Base-by-base conservation (phyloP, 2,113 vertebrate species). In the Numenius arquata region DNA sequence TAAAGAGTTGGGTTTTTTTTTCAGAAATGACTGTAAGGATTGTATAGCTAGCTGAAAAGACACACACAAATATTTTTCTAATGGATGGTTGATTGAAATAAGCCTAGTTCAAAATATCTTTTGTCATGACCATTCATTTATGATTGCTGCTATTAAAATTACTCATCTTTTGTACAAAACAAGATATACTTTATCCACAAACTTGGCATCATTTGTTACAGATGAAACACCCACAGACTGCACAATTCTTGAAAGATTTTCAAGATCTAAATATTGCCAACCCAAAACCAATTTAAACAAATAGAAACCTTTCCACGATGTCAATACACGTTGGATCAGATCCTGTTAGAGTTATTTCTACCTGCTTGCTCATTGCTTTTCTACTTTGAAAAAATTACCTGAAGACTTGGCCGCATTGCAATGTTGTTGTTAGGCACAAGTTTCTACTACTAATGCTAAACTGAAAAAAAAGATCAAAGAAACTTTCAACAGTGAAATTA, bases 401-500 rank as follows among this genome's bases (percentile, higher is more conserved):
- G 78, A 71, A 97, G 85, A 73, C 88, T 96, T 97, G 91, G 95
- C 93, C 6, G 22, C 58, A 3, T 2, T 73, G 67, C 71, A 73
- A 2, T 81, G 62, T 52, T 91, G 66, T 95, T 91, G 55, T 93
- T 93, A 83, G 59, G 50, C 62, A 85, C 81, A 85, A 85, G 85
- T 85, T 96, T 90, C 92, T 94, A 73, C 78, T 80, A 76, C 47
- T 85, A 58, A 94, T 15, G 53, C 25, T 94, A 91, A 91, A 80
- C n/a, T 20, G 41, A n/a, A 93, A 83, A 84, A 80, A 78, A 92
- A 97, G 72, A 96, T 95, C 94, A 95, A 96, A 96, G 94, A 78
- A 95, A 82, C 81, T 91, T 94, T 88, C 78, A 90, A 30, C 62
- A 58, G 81, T n/a, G 85, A 94, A 96, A 95, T 94, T 95, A 96